A percentile compares a stretch with the other conserved stretches of the same genome.
Evolutionary conservation across 92 coral and sea anemone genomes (phyloP).

Genomic region (Epizoanthus illoricatus): DNA sequence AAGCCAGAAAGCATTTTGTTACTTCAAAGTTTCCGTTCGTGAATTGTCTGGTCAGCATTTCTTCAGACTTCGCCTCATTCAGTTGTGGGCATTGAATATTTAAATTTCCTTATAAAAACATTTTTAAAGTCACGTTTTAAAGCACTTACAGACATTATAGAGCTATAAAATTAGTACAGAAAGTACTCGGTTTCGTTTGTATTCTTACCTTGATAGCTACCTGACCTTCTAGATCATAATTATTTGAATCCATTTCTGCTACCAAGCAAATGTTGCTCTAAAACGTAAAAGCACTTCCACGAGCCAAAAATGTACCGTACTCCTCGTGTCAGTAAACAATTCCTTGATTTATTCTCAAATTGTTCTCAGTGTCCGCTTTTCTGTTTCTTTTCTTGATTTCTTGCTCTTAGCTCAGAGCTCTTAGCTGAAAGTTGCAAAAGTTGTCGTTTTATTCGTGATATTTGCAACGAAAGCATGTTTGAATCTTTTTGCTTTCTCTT

Average conservation of each 20-base stretch:
- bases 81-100: background rate
- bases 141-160: constrained; percentile 5
- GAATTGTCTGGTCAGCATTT: no score
- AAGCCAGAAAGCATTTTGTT: no score
- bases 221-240: background rate
- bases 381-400: background rate
- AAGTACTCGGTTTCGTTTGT: background rate
- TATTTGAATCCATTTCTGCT: background rate
- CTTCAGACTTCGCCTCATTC: no score
- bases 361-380: background rate
- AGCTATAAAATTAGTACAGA: background rate
- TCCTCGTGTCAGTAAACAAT: background rate
- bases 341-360: no score
- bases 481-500: background rate
- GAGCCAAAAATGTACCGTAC: no score
- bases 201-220: constrained; percentile 3
- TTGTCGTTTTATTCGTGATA: constrained; percentile 12
- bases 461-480: constrained; percentile 7
- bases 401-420: background rate
- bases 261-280: background rate
- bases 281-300: background rate
- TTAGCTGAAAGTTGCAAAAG: background rate
- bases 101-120: background rate
- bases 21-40: no score
- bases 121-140: background rate